These are phyloP conservation scores for Fregetta grallaria DNA, from an alignment of 2,113 vertebrate genomes.

Conservation along the genomic window DNA sequence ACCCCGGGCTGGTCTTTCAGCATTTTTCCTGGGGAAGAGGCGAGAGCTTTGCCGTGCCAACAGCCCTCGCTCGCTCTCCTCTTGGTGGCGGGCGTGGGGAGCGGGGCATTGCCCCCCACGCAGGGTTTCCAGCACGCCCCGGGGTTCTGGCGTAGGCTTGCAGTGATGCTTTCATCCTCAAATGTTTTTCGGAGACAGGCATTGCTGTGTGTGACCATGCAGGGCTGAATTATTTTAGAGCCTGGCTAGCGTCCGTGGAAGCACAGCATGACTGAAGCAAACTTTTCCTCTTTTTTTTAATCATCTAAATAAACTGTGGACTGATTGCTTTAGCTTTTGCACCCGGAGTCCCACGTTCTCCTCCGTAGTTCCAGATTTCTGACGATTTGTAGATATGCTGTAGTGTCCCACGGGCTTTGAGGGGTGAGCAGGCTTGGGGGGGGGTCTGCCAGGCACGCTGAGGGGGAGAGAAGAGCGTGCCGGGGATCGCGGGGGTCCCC, in stretches of 20 bases:
- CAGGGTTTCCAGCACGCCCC: not conserved
- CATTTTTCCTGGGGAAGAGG: not conserved
- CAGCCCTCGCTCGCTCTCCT: accelerated
- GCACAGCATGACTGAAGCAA: accelerated
- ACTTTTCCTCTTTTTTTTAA: not conserved
- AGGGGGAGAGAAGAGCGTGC: not conserved
- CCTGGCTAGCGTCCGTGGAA: accelerated
- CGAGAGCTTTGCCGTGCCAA: not conserved
- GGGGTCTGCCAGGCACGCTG: accelerated
- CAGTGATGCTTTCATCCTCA: not conserved
- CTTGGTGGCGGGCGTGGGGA: not conserved
- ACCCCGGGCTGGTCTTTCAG: not conserved
- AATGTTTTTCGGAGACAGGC: not conserved
- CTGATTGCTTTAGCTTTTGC: not conserved
- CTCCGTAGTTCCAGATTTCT: not conserved
- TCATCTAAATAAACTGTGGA: not conserved
- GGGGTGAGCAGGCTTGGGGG: not conserved
- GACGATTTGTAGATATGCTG: accelerated
- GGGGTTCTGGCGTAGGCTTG: not conserved
- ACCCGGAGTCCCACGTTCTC: not conserved
- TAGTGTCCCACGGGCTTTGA: accelerated
- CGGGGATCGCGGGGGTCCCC: accelerated
- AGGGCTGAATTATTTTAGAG: not conserved
- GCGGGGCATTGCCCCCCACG: accelerated
- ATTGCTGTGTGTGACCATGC: not conserved